These are phyloP conservation scores for Ethmia dodecea DNA, from an alignment of 2,888 invertebrate genomes.

Conservation along the genomic window DNA sequence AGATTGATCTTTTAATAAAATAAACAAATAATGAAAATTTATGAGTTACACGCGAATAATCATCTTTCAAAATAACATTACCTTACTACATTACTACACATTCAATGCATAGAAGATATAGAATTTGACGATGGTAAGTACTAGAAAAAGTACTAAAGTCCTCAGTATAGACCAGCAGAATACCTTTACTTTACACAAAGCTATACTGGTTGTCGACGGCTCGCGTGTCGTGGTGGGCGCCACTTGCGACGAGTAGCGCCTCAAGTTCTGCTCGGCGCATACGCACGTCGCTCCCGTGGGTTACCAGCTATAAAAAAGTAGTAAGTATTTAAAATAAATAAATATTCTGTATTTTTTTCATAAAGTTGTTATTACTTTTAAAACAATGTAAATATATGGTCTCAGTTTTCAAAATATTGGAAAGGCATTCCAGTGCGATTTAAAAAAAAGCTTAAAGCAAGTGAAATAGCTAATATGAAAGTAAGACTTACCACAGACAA, in stretches of 20 bases:
- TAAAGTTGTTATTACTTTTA: neutral
- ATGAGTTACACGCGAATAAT: too few relatives aligned
- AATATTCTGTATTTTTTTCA: neutral
- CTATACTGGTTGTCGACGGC: slow-evolving; percentile 91
- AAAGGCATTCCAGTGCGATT: neutral
- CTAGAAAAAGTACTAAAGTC: too few relatives aligned
- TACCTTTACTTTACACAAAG: too few relatives aligned
- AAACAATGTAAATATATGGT: neutral
- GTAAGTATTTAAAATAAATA: slow-evolving; percentile 2
- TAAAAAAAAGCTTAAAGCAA: neutral
- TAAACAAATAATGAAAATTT: too few relatives aligned
- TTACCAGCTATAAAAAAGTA: slow-evolving; percentile 74
- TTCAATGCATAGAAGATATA: too few relatives aligned
- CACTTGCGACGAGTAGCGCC: slow-evolving; percentile 75
- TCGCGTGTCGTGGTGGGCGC: slow-evolving; percentile 67
- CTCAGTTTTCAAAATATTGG: neutral
- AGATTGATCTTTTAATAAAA: too few relatives aligned
- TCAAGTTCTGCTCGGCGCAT: slow-evolving; percentile 88
- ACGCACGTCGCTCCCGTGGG: slow-evolving; percentile 89
- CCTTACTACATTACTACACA: too few relatives aligned
- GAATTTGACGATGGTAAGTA: too few relatives aligned
- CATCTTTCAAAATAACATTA: too few relatives aligned
- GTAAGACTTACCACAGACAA: slow-evolving; percentile 48
- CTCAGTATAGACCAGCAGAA: too few relatives aligned
- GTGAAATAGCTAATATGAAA: slow-evolving; percentile 18